Evolutionary conservation across 2,888 invertebrate species (phyloP), one percentile per base, ranked within the genome.

Genomic region (Patella ulyssiponensis): DNA sequence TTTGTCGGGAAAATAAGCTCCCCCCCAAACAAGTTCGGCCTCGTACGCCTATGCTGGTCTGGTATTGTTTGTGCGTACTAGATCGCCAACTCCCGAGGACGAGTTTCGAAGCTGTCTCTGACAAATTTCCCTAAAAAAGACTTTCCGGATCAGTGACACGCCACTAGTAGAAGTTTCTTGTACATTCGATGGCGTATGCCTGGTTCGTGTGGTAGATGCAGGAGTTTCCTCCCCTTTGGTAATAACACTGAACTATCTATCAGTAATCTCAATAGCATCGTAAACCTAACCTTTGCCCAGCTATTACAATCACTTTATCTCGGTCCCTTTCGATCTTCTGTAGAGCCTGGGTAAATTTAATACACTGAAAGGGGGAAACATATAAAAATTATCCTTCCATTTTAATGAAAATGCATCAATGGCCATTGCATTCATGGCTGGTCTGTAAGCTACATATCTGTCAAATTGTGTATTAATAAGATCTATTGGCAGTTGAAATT

Each of bases 351-450:
- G 64, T 33, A 27, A 27, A 27, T 27, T 27, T 11, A 80, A 44
- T 12, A 78, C 33, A 74, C 76, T 78, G 76, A 78, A 79, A 70
- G 81, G 79, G n/a, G n/a, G n/a, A n/a, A n/a, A n/a, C n/a, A n/a
- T n/a, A n/a, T n/a, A n/a, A n/a, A n/a, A n/a, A n/a, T n/a, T n/a
- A n/a, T n/a, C n/a, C n/a, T n/a, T n/a, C n/a, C n/a, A n/a, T n/a
- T n/a, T n/a, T n/a, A n/a, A n/a, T n/a, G n/a, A n/a, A n/a, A n/a
- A n/a, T n/a, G n/a, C n/a, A n/a, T n/a, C n/a, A n/a, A n/a, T n/a
- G n/a, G n/a, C n/a, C n/a, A n/a, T n/a, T n/a, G n/a, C n/a, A n/a
- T n/a, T n/a, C n/a, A n/a, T n/a, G n/a, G n/a, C n/a, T n/a, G n/a
- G n/a, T n/a, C n/a, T n/a, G n/a, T n/a, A n/a, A n/a, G n/a, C n/a